Percentiles rank a stretch among this genome's conserved stretches.
phyloP scores from a whole-genome alignment of 2,797 vertebrate species.

The Vireo griseus region DNA sequence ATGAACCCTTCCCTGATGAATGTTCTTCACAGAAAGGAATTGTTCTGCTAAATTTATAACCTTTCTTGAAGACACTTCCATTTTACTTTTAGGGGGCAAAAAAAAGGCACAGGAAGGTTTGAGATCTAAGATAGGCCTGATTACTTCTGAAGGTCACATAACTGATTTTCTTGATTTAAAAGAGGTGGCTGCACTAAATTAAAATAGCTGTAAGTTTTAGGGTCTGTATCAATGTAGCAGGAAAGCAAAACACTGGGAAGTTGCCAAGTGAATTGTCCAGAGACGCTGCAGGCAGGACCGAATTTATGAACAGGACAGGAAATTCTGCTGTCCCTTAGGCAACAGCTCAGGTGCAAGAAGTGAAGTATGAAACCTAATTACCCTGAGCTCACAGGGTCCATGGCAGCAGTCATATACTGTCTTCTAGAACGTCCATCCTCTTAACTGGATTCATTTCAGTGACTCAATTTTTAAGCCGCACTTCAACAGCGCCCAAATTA shows the following conservation, averaged over 20 bases:
- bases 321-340: not conserved
- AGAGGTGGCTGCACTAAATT: not conserved
- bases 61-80: not conserved
- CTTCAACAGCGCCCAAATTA: not conserved
- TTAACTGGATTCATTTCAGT: not conserved
- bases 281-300: not conserved
- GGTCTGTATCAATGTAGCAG: not conserved
- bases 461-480: not conserved
- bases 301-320: not conserved
- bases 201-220: not conserved
- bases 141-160: not conserved
- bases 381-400: not conserved
- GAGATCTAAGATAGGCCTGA: not conserved
- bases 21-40: not conserved
- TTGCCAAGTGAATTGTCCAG: not conserved
- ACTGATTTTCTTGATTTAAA: not conserved
- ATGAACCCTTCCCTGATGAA: not conserved
- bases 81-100: not conserved
- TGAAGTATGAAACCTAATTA: not conserved
- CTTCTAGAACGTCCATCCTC: not conserved
- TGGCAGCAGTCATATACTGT: not conserved
- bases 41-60: not conserved
- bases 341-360: not conserved
- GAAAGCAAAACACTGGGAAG: not conserved
- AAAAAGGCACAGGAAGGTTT: not conserved